A percentile compares a stretch with the other conserved stretches of the same genome.
Evolutionary conservation across 2,113 vertebrate species (phyloP).

Genomic region (Salvelinus fontinalis): DNA sequence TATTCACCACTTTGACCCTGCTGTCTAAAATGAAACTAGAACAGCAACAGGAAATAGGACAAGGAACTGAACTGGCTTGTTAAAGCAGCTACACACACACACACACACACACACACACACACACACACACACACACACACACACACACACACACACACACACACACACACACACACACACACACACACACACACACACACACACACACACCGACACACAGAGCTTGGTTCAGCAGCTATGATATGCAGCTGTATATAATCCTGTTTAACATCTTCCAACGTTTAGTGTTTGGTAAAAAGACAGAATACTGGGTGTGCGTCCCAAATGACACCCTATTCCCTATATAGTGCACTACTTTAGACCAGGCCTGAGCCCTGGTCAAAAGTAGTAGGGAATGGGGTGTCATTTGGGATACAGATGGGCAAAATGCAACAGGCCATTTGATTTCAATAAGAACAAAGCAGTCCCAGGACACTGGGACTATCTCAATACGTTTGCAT

Average conservation of each 20-base stretch:
- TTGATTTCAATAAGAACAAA: constrained; percentile 44
- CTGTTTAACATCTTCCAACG: constrained; percentile 51
- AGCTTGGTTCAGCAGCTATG: constrained; percentile 38
- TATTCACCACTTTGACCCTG: background rate
- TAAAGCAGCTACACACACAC: constrained; percentile 25
- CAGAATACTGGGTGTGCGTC: background rate
- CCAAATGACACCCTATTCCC: no score
- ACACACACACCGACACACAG: no score
- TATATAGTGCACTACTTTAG: no score
- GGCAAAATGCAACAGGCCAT: constrained; percentile 1
- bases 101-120: no score
- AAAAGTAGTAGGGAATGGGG: no score
- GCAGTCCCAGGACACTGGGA: constrained; percentile 4
- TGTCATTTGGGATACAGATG: constrained; percentile 11
- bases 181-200: no score
- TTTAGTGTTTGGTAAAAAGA: constrained; percentile 40
- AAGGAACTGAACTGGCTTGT: constrained; percentile 28
- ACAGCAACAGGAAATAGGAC: constrained; percentile 59
- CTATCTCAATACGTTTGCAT: constrained; percentile 55
- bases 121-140: no score
- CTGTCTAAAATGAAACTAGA: constrained; percentile 17
- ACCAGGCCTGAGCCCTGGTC: no score
- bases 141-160: no score
- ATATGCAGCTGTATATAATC: constrained; percentile 53
- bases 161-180: no score